phyloP scores from a whole-genome alignment of 2,888 invertebrate genomes.

The Limnephilus rhombicus region DNA sequence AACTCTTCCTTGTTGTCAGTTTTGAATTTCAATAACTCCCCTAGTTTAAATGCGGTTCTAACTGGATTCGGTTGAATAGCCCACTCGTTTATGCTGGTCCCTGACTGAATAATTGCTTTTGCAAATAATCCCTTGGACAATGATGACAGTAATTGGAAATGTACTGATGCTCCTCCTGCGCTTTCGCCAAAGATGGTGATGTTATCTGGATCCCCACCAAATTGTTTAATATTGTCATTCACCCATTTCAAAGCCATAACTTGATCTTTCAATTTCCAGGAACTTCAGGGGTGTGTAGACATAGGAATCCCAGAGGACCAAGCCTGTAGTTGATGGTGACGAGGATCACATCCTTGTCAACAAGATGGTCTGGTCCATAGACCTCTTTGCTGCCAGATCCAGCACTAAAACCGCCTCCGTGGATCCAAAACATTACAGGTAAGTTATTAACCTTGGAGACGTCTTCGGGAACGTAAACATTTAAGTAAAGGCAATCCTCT shows the following conservation, averaged over 20 bases:
- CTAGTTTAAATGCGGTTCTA: slow-evolving; percentile 52
- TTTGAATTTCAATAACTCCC: slow-evolving; percentile 52
- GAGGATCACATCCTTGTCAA: slow-evolving; percentile 55
- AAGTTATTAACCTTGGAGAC: slow-evolving; percentile 15
- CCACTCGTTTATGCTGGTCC: slow-evolving; percentile 55
- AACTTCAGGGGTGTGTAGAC: slow-evolving; percentile 58
- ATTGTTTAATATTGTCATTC: slow-evolving; percentile 58
- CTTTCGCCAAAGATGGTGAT: slow-evolving; percentile 64
- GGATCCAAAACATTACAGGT: slow-evolving; percentile 65
- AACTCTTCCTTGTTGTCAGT: slow-evolving; percentile 48
- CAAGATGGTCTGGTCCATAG: slow-evolving; percentile 60
- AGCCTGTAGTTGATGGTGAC: slow-evolving; percentile 63
- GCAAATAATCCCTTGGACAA: slow-evolving; percentile 53
- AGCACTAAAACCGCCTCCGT: slow-evolving; percentile 61
- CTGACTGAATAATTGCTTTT: slow-evolving; percentile 60
- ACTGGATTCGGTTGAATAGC: slow-evolving; percentile 45
- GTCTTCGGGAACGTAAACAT: slow-evolving; percentile 59
- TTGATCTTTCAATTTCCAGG: slow-evolving; percentile 65
- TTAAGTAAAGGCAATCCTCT: slow-evolving; percentile 63
- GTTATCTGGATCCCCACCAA: slow-evolving; percentile 61
- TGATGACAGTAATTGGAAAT: slow-evolving; percentile 50
- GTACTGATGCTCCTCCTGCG: slow-evolving; percentile 60
- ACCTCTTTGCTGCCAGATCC: slow-evolving; percentile 57
- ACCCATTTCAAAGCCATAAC: slow-evolving; percentile 62
- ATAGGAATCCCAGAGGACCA: slow-evolving; percentile 60